Base-by-base conservation (phyloP, 2,888 invertebrate genomes). In the Automeris io region DNA sequence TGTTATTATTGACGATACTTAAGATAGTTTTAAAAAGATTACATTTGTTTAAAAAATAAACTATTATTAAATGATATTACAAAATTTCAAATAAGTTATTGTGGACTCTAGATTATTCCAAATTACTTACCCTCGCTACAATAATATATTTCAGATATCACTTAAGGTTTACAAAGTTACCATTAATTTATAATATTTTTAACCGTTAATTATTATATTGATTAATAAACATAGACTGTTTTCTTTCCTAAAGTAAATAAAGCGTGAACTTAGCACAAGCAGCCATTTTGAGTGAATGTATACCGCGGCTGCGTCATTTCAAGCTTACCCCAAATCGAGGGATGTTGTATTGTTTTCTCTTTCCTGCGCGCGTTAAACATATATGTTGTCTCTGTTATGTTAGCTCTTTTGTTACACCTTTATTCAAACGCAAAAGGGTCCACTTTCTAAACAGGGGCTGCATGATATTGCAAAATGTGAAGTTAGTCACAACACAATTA, bases 201-300 rank as follows among this genome's bases (percentile, higher is more conserved):
- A n/a, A n/a, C n/a, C n/a, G n/a, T n/a, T n/a, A n/a, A n/a, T n/a
- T n/a, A n/a, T n/a, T n/a, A n/a, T n/a, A n/a, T n/a, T n/a, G n/a
- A n/a, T n/a, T n/a, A n/a, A n/a, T n/a, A n/a, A n/a, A n/a, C n/a
- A n/a, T n/a, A n/a, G n/a, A n/a, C n/a, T n/a, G n/a, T n/a, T n/a
- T n/a, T n/a, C n/a, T n/a, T n/a, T n/a, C n/a, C 1, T 5, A 49
- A 57, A 62, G 50, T 44, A 43, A 61, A 57, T 51, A 51, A 69
- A 67, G 69, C 61, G 51, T 41, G 42, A 54, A 57, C 58, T 59
- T 50, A 63, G 65, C 74, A 67, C 68, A 40, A 62, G 70, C 74
- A 74, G 85, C 85, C 85, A 85, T 85, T 55, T 85, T 85, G 65
- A 51, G 57, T 54, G 61, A 78, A 75, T 76, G 74, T 61, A 52